phyloP scores from a whole-genome alignment of 2,797 vertebrate species.

The Catostomus latipinnis region DNA sequence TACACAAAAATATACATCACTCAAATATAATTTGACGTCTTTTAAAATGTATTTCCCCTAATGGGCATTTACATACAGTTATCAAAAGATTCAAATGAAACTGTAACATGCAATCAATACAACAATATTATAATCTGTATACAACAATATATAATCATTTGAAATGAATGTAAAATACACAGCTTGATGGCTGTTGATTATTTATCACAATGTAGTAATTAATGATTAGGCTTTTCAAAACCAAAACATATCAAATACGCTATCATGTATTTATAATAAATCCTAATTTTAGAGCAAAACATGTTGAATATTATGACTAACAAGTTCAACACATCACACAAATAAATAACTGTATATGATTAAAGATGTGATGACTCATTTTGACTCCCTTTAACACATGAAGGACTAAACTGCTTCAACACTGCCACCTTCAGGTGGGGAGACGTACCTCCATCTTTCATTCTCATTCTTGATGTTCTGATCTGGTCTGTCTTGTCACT shows the following conservation, averaged over 20 bases:
- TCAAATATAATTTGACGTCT: background rate
- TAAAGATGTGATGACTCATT: slow-evolving; percentile 3
- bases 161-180: no score
- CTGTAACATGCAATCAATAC: background rate
- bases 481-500: background rate
- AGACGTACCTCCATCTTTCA: slow-evolving; percentile 32
- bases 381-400: no score
- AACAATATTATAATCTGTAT: background rate
- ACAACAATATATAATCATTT: background rate
- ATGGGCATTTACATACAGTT: background rate
- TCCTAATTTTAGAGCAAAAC: background rate
- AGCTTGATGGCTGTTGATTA: no score
- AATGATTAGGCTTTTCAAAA: no score
- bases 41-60: no score
- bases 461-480: background rate
- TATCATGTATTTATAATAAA: background rate
- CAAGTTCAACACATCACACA: background rate
- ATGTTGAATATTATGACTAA: background rate
- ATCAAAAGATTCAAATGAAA: background rate
- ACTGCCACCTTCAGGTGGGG: slow-evolving; percentile 76
- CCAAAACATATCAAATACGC: no score
- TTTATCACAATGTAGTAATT: no score
- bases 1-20: background rate
- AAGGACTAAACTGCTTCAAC: slow-evolving; percentile 68
- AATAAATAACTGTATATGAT: background rate